These are phyloP conservation scores for Cacoxenus indagator DNA, from an alignment of 2,888 invertebrate genomes.

Conservation along the genomic window DNA sequence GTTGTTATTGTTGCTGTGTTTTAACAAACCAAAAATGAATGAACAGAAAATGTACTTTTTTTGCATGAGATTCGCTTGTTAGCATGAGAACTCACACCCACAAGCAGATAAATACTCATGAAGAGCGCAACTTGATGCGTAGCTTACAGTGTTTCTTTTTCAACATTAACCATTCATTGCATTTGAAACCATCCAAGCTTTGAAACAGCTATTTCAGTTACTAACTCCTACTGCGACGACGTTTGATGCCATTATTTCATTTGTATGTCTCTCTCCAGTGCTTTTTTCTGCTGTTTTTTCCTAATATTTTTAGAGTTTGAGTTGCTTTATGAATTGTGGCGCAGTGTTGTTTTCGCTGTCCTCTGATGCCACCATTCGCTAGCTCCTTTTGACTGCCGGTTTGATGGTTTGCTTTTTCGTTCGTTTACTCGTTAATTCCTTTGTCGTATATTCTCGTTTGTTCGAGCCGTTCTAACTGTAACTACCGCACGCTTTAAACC, in stretches of 20 bases:
- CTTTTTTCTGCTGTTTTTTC: background rate
- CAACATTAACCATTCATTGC: background rate
- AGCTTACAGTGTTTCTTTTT: background rate
- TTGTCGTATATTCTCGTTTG: background rate
- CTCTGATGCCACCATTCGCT: background rate
- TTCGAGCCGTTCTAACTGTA: conserved; percentile 13
- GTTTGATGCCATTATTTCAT: conserved; percentile 3
- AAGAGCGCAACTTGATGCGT: too few relatives aligned
- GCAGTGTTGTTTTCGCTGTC: background rate
- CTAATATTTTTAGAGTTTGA: background rate
- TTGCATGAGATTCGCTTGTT: too few relatives aligned
- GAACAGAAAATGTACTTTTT: too few relatives aligned
- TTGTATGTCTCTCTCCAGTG: background rate
- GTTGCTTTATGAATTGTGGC: background rate
- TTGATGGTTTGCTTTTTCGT: background rate
- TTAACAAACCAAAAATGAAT: too few relatives aligned
- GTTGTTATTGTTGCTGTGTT: too few relatives aligned
- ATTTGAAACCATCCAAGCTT: background rate
- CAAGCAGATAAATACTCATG: too few relatives aligned
- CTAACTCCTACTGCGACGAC: background rate
- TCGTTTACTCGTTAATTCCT: background rate
- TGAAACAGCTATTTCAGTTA: background rate
- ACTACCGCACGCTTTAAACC: conserved; percentile 30
- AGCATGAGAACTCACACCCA: too few relatives aligned
- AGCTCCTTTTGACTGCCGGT: background rate